A percentile compares a stretch with the other conserved stretches of the same genome.
These are phyloP conservation scores for Lagodon rhomboides DNA, from an alignment of 2,797 vertebrate species.

Conservation along the genomic window DNA sequence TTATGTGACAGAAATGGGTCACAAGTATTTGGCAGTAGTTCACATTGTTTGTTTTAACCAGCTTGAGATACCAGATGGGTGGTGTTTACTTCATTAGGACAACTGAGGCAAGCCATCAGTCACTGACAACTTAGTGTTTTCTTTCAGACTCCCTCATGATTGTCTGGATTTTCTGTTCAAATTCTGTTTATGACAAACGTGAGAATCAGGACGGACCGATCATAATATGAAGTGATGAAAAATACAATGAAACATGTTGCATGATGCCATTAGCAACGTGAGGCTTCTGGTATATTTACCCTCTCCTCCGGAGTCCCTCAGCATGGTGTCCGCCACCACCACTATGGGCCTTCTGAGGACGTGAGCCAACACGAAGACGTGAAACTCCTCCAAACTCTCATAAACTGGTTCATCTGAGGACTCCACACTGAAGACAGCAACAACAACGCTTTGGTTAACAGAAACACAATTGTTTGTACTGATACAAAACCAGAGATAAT, in stretches of 20 bases:
- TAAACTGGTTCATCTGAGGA: constrained; percentile 95
- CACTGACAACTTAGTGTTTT: neutral
- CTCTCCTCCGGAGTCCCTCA: constrained; percentile 96
- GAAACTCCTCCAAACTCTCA: constrained; percentile 97
- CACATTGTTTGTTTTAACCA: constrained; percentile 20
- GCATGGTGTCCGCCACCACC: constrained; percentile 98
- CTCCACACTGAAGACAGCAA: constrained; percentile 84
- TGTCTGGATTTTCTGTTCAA: neutral
- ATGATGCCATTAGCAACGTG: neutral
- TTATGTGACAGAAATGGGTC: constrained; percentile 7
- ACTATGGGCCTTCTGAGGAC: constrained; percentile 95
- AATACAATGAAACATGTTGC: neutral
- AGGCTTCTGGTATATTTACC: constrained; percentile 78
- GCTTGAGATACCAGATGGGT: constrained; percentile 10
- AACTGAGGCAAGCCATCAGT: constrained; percentile 10
- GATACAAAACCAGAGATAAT: constrained; percentile 11
- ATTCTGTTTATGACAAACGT: neutral
- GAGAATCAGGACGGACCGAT: too few relatives aligned
- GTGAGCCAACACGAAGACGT: constrained; percentile 96
- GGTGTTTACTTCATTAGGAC: neutral
- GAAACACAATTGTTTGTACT: neutral
- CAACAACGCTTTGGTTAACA: neutral
- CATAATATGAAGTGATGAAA: neutral
- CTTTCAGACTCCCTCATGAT: neutral
- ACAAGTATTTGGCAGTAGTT: neutral